A percentile compares a stretch with the other conserved stretches of the same genome.
These are phyloP conservation scores for Peromyscus polionotus DNA, from an alignment of 2,113 vertebrate genomes.

Conservation along the genomic window DNA sequence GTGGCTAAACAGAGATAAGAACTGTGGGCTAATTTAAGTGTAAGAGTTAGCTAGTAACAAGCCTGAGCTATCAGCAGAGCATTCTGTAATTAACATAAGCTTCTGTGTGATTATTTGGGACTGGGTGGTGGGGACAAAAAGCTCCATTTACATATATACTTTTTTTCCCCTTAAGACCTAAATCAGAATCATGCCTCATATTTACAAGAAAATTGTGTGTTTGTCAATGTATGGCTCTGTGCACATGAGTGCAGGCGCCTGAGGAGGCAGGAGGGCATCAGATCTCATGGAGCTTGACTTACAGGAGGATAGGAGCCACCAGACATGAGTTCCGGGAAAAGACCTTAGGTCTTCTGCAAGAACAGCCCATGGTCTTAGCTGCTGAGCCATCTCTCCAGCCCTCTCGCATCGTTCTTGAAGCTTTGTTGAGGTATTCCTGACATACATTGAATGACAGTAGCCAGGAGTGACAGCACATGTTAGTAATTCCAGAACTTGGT, in stretches of 20 bases:
- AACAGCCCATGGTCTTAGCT: background rate
- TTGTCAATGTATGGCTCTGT: background rate
- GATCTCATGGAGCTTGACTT: background rate
- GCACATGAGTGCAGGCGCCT: background rate
- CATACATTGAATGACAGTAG: background rate
- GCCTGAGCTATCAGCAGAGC: too few relatives aligned
- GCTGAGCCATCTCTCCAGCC: too few relatives aligned
- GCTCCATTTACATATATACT: too few relatives aligned
- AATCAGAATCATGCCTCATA: background rate
- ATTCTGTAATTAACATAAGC: too few relatives aligned
- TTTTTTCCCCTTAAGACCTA: background rate
- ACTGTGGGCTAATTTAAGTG: too few relatives aligned
- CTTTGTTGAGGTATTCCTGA: background rate
- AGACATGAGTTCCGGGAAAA: background rate
- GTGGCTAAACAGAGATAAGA: too few relatives aligned
- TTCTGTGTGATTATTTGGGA: too few relatives aligned
- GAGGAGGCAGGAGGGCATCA: background rate
- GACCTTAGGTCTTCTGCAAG: background rate
- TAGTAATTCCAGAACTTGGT: background rate
- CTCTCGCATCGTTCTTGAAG: background rate
- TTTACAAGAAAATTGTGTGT: background rate
- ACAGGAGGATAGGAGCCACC: background rate
- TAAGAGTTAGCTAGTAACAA: too few relatives aligned
- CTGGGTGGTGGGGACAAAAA: too few relatives aligned
- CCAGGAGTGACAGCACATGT: background rate